Base-by-base conservation (phyloP, 1,140 invertebrate genomes). In the Calosoma granatense region DNA sequence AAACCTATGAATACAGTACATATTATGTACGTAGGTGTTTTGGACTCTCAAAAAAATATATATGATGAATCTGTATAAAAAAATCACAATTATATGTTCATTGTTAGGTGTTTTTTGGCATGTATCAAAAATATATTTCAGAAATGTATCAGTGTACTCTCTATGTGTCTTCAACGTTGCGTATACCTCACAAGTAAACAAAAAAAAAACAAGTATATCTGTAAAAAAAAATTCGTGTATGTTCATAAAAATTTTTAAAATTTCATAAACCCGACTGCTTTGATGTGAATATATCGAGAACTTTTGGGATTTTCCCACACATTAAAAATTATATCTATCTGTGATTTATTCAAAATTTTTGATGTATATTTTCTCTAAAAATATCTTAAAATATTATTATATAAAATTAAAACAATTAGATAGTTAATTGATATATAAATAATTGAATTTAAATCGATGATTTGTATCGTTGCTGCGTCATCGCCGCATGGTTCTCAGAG, bases 311-410 rank as follows among this genome's bases (percentile, higher is more conserved):
- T 58, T 56, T 64, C 65, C 67, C 65, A 62, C 58, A 66, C 70
- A 69, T 70, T 64, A 61, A 66, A 65, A 67, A 72, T 74, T 74
- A 74, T 73, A 72, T 74, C 72, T 74, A 73, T 74, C 73, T 74
- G 73, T 74, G 73, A 74, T 74, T 74, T 72, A 73, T 71, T 72
- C 72, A 74, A 74, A 74, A 73, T 74, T 74, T 73, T 71, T 73
- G 72, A 70, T 70, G 73, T 74, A 74, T 74, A 74, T 74, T 74
- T 74, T 74, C 72, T 74, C 73, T 74, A 74, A 73, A 72, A 71
- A 72, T 73, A 73, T 73, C 71, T 73, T 72, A 72, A 59, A 69
- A 71, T 68, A 69, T 67, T 70, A 68, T 68, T 68, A 68, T 70
- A 70, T 67, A 65, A 69, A 69, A 63, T 65, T 68, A 64, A 69